Evolutionary conservation across 1,140 invertebrate genomes (phyloP), one percentile per base, ranked within the genome.

Genomic region (Calliphora vicina): DNA sequence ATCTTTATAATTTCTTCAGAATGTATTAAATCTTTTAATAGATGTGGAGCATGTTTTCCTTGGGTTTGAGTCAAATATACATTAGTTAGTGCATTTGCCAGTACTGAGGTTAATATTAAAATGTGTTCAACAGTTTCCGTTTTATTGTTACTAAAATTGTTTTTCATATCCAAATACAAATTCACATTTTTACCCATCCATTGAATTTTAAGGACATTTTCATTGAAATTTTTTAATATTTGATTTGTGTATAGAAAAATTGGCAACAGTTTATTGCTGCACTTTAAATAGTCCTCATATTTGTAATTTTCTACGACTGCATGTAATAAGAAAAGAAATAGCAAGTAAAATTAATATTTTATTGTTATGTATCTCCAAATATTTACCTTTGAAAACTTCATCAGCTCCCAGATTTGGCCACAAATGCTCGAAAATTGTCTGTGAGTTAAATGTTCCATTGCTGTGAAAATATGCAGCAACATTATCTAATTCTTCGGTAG

Each of bases 61-160:
- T 67, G n/a, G 3, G 35, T 76, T 13, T 26, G 17, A 1, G 84
- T 82, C n/a, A 67, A 80, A 61, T 83, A 85, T 12, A 86, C 42
- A 74, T 85, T 86, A 13, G 78, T 82, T 17, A 86, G 57, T n/a
- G 83, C 83, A 73, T 84, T 82, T 82, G 84, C 85, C 26, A 85
- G 25, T 12, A 85, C 4, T 27, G 85, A 80, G 4, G 83, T 83
- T 2, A 85, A 13, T 15, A 83, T 0, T 23, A 85, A 71, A 27
- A 80, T 26, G 6, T 71, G 57, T 83, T 85, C 83, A 3, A 85
- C 29, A 15, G 20, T 35, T 20, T 23, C n/a, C 0, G 73, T 81
- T 43, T 73, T 43, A 13, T 12, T n/a, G 35, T 43, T 25, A 29
- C 82, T 13, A 23, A 35, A n/a, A 12, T 17, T 10, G 1, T 26